phyloP scores from a whole-genome alignment of 1,140 invertebrate species.

The Paracyclopina nana region DNA sequence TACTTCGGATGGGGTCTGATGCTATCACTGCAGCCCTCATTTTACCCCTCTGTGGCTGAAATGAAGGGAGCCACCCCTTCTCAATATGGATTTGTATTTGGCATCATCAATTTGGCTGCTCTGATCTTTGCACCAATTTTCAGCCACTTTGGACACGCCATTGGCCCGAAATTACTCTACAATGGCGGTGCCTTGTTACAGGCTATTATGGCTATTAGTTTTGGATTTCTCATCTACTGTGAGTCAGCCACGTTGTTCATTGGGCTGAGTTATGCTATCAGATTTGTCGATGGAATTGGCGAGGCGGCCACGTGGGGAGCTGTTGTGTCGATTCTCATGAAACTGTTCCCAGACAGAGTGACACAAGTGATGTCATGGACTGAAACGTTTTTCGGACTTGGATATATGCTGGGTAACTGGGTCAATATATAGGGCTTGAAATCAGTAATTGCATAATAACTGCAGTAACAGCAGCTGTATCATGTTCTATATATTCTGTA shows the following conservation, averaged over 20 bases:
- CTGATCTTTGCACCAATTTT: neutral
- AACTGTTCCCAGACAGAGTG: neutral
- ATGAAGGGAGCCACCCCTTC: neutral
- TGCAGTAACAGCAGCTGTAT: too few species aligned
- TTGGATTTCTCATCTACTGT: neutral
- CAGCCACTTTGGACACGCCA: neutral
- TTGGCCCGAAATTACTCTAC: neutral
- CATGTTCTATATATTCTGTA: too few species aligned
- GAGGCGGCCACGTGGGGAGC: neutral
- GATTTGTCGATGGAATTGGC: slow-evolving; percentile 1
- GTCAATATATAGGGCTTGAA: too few species aligned
- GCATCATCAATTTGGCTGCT: neutral
- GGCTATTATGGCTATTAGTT: neutral
- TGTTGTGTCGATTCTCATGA: neutral
- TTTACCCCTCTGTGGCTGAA: neutral
- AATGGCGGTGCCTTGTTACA: neutral
- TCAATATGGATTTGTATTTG: slow-evolving; percentile 1
- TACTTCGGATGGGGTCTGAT: neutral
- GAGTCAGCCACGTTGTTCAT: neutral
- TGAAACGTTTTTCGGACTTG: neutral
- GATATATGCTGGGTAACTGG: neutral
- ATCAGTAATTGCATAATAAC: too few species aligned
- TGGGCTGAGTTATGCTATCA: neutral
- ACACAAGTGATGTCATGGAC: neutral
- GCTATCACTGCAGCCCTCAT: neutral